Evolutionary conservation across 2,888 invertebrate genomes (phyloP), one percentile per base, ranked within the genome.

Genomic region (Graphium colonna): DNA sequence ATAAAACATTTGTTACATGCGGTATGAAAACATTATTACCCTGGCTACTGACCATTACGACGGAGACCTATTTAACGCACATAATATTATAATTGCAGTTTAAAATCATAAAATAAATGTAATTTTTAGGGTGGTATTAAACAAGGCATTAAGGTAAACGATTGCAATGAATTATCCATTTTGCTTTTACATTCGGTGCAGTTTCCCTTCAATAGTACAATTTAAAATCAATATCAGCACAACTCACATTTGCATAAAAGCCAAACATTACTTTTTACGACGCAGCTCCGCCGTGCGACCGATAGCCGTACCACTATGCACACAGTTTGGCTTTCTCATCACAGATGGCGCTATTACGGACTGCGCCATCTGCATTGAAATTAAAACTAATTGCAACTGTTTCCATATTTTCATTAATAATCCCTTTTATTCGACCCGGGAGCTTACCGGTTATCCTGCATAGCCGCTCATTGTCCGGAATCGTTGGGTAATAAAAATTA

Each of bases 261-360:
- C 57, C 52, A 28, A 54, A 51, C 53, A 59, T 70, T 58, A 68
- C 60, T 60, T 68, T 69, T 77, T 67, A 79, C 71, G 69, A 71
- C 47, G 18, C 54, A 42, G 66, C 64, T 51, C 41, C 70, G 65
- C 68, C 63, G 58, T 26, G 68, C 65, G 77, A 68, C 51, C 49
- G 58, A 66, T 72, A 69, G 66, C 59, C 33, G 66, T 75, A 82
- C 79, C 77, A 81, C 71, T 66, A 62, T 59, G 59, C 63, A 65
- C 62, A 64, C 69, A 75, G 68, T 69, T 75, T 66, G 48, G 28
- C 43, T 51, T 31, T 1, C 40, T 52, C 58, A 62, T 64, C 70
- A 77, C 71, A 85, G 85, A 80, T 82, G 85, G 79, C 81, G 79
- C 60, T 74, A 62, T 67, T 63, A 59, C 59, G 65, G 63, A 74